Percentiles rank a stretch among this genome's conserved stretches.
These are phyloP conservation scores for Palaemon carinicauda DNA, from an alignment of 1,140 invertebrate genomes.

Conservation along the genomic window DNA sequence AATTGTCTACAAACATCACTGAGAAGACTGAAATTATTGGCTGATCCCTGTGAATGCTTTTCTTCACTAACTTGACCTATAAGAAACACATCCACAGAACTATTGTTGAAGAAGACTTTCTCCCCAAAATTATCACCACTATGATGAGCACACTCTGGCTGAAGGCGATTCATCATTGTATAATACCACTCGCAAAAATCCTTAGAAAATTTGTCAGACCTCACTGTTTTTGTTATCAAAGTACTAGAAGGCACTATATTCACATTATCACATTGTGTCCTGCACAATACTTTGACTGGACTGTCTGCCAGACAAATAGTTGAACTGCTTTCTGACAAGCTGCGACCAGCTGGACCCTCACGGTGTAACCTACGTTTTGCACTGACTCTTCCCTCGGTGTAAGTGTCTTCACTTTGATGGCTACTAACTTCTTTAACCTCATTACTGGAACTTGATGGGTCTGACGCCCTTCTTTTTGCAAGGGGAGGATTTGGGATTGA, in stretches of 20 bases:
- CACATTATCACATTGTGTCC: too few relatives aligned
- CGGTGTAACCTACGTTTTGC: too few relatives aligned
- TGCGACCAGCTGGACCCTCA: too few relatives aligned
- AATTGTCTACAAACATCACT: constrained; percentile 12
- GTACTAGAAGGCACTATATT: neutral
- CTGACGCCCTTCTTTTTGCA: too few relatives aligned
- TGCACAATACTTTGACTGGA: neutral
- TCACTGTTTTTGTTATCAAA: neutral
- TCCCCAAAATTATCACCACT: constrained; percentile 29
- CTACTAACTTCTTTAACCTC: neutral
- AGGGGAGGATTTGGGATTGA: neutral
- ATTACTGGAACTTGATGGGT: neutral
- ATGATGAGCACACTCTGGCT: constrained; percentile 33
- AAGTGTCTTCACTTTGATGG: neutral
- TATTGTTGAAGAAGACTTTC: constrained; percentile 36
- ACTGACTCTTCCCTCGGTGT: too few relatives aligned
- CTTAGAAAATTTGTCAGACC: constrained; percentile 36
- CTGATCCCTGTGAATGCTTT: neutral
- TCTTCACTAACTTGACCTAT: constrained; percentile 17
- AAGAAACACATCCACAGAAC: constrained; percentile 33
- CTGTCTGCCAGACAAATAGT: neutral
- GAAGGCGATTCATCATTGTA: constrained; percentile 46
- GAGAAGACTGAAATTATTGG: neutral
- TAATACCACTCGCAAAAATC: constrained; percentile 52
- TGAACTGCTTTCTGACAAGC: too few relatives aligned